Percentiles rank a stretch among this genome's conserved stretches.
Evolutionary conservation across 2,888 invertebrate species (phyloP).

Genomic region (Tipula unca): DNA sequence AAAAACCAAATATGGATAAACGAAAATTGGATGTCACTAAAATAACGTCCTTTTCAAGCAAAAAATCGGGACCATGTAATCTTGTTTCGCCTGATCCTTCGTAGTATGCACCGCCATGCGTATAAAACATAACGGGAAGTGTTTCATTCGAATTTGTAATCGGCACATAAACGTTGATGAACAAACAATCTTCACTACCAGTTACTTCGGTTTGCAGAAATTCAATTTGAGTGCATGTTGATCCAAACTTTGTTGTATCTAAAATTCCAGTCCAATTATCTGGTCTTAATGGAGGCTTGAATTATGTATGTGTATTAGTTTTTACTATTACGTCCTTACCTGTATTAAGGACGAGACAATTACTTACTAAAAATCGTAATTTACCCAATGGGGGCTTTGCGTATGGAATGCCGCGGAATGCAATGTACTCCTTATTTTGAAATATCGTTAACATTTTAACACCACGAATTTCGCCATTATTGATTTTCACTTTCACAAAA

Average conservation of each 20-base stretch:
- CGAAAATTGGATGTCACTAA: background rate
- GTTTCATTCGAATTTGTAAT: background rate
- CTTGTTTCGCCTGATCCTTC: slow-evolving; percentile 1
- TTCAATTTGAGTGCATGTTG: background rate
- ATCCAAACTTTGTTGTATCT: background rate
- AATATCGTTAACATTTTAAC: background rate
- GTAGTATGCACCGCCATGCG: slow-evolving; percentile 18
- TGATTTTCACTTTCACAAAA: background rate
- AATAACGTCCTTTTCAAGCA: slow-evolving; percentile 16
- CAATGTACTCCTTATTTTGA: background rate
- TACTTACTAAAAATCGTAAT: slow-evolving; percentile 9
- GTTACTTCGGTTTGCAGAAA: background rate
- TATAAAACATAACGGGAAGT: slow-evolving; percentile 20
- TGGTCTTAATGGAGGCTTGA: background rate
- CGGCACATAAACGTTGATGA: background rate
- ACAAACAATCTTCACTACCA: background rate
- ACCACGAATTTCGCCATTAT: background rate
- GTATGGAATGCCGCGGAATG: background rate
- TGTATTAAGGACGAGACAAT: background rate
- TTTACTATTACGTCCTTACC: background rate
- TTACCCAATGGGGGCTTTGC: slow-evolving; percentile 8
- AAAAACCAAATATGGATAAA: background rate
- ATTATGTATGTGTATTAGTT: background rate
- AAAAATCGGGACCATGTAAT: slow-evolving; percentile 17
- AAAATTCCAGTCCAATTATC: slow-evolving; percentile 15